phyloP scores from a whole-genome alignment of 1,140 invertebrate genomes.

The Cataglyphis hispanica region DNA sequence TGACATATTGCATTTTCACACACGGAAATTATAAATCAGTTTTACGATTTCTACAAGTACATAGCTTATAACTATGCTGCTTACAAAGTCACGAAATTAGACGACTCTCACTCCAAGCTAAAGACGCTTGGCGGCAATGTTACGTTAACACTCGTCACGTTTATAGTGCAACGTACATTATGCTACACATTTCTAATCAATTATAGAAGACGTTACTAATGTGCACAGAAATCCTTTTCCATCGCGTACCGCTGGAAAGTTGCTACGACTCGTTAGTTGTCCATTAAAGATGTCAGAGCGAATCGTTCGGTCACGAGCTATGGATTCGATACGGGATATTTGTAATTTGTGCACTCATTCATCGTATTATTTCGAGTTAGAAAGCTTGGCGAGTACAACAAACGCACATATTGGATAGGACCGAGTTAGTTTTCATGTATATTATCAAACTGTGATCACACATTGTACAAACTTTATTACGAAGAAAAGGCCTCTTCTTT shows the following conservation, averaged over 20 bases:
- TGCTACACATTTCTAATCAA: constrained; percentile 44
- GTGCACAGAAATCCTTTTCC: constrained; percentile 27
- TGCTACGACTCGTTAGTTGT: constrained; percentile 42
- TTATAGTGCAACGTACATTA: constrained; percentile 6
- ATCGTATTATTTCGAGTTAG: constrained; percentile 23
- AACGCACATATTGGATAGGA: neutral
- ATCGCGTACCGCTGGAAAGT: constrained; percentile 24
- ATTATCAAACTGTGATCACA: neutral
- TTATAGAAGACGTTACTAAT: constrained; percentile 32
- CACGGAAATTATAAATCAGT: constrained; percentile 25
- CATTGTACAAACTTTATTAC: no score
- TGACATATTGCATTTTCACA: constrained; percentile 18
- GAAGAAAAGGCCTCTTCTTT: neutral
- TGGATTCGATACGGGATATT: constrained; percentile 24
- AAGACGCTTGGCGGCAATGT: constrained; percentile 12
- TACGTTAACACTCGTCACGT: constrained; percentile 29
- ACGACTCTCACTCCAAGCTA: constrained; percentile 23
- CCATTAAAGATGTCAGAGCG: constrained; percentile 43
- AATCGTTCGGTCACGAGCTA: constrained; percentile 21
- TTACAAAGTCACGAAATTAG: constrained; percentile 16
- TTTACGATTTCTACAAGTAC: constrained; percentile 33
- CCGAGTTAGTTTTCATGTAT: constrained; percentile 14
- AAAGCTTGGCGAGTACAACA: constrained; percentile 22
- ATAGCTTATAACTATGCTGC: neutral
- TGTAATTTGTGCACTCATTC: constrained; percentile 17